Conservation (phyloP, 2,113 vertebrate genomes). For the Grammomys dolichurus region DNA sequence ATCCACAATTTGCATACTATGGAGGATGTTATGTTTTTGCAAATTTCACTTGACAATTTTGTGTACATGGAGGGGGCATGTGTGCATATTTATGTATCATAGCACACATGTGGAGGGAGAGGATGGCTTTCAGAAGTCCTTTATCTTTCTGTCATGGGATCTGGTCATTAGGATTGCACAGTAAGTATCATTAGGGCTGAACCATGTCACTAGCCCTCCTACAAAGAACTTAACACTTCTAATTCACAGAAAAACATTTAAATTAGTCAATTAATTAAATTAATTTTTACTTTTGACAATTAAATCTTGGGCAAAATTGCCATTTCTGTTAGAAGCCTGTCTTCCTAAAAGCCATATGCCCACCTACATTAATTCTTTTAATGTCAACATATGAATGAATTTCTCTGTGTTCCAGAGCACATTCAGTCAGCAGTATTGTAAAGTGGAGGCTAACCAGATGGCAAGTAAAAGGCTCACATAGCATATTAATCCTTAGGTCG, state of each 20-base stretch:
- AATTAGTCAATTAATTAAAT: neutral
- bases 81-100: neutral
- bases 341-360: neutral
- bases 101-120: neutral
- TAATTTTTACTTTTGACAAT: conserved; percentile 5
- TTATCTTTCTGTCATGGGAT: neutral
- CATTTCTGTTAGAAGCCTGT: neutral
- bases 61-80: too few relatives aligned
- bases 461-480: neutral
- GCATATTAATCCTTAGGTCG: conserved; percentile 63
- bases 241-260: neutral
- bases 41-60: neutral
- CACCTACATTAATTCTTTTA: neutral
- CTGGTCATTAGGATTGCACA: neutral
- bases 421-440: neutral
- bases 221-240: neutral
- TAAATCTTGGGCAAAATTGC: conserved; percentile 9
- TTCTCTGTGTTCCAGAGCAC: neutral
- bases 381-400: neutral
- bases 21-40: neutral
- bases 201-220: neutral
- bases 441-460: conserved; percentile 22
- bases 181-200: neutral
- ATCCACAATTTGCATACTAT: neutral
- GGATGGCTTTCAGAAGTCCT: neutral